A percentile compares a stretch with the other conserved stretches of the same genome.
These are phyloP conservation scores for Nipponia nippon DNA, from an alignment of 2,113 vertebrate genomes.

Conservation along the genomic window DNA sequence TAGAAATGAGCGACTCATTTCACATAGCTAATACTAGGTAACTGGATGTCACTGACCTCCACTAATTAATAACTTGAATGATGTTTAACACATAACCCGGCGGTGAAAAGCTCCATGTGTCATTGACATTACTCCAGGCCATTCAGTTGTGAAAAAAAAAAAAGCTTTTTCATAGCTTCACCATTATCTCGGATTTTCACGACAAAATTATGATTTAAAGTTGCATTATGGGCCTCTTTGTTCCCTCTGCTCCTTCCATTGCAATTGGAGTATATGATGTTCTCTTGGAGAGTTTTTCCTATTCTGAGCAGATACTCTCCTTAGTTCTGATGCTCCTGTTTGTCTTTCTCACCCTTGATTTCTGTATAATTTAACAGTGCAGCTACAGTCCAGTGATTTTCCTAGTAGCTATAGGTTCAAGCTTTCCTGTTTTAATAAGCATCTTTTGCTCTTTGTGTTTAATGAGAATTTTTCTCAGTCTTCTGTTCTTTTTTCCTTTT, in stretches of 20 bases:
- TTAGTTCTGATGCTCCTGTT: neutral
- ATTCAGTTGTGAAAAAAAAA: neutral
- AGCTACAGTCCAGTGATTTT: neutral
- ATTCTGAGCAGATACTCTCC: neutral
- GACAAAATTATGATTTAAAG: neutral
- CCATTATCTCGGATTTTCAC: neutral
- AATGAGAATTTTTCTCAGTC: neutral
- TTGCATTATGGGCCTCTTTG: neutral
- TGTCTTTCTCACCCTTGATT: neutral
- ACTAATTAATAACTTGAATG: neutral
- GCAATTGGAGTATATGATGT: neutral
- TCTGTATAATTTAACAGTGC: neutral
- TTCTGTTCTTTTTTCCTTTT: neutral
- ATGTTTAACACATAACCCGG: neutral
- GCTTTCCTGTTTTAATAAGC: neutral
- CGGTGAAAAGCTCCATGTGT: neutral
- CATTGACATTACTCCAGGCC: neutral
- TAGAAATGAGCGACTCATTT: neutral
- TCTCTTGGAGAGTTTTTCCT: neutral
- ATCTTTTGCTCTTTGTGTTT: neutral
- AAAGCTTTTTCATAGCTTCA: neutral
- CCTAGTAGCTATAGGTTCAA: neutral
- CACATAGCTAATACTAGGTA: neutral
- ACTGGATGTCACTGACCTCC: neutral
- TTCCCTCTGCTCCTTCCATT: neutral